These are phyloP conservation scores for Madoqua kirkii DNA, from an alignment of 2,113 vertebrate species.

Conservation along the genomic window DNA sequence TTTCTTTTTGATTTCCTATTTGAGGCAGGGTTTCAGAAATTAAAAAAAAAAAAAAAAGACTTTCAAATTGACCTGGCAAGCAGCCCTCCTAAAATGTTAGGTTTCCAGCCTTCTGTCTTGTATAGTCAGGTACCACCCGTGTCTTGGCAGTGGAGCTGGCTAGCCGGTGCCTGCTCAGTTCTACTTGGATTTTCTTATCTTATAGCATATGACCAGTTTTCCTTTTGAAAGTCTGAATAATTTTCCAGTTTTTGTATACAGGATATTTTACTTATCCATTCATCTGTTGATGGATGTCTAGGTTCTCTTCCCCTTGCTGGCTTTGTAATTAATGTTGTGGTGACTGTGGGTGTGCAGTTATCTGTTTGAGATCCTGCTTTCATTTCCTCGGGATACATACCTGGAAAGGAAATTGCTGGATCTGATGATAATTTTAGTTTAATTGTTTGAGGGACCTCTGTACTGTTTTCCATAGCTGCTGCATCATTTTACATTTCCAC, in stretches of 20 bases:
- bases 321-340: background rate
- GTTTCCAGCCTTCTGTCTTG: background rate
- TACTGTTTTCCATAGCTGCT: background rate
- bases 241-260: background rate
- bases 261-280: background rate
- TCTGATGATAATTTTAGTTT: background rate
- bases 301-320: background rate
- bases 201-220: background rate
- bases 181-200: too few species aligned
- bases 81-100: background rate
- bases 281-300: background rate
- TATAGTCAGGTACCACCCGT: background rate
- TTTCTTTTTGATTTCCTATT: conserved; percentile 22
- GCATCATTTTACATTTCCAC: background rate
- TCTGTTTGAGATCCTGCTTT: background rate
- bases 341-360: background rate
- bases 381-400: background rate
- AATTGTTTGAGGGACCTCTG: background rate
- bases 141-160: background rate
- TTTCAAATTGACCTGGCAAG: background rate
- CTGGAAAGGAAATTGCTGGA: background rate
- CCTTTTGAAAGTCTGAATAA: background rate
- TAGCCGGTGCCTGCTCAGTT: background rate
- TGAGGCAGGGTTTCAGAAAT: background rate
- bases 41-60: background rate